These are phyloP conservation scores for Theonella swinhoei DNA, from an alignment of 37 sponge, comb jelly and placozoan species.

Conservation along the genomic window DNA sequence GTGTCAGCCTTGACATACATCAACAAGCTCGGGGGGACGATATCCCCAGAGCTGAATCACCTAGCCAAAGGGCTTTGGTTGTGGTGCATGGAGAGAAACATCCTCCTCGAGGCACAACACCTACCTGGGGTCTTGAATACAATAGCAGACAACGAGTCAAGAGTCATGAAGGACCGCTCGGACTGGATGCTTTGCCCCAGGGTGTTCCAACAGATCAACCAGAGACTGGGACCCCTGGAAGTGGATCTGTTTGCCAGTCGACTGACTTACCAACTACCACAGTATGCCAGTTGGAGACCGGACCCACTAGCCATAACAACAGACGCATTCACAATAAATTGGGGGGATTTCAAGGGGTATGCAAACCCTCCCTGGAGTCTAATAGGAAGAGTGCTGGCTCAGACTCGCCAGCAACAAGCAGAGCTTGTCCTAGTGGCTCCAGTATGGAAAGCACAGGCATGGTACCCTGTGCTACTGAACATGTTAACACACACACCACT, in stretches of 20 bases:
- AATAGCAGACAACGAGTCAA: slow-evolving; percentile 44
- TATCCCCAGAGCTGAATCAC: slow-evolving; percentile 10
- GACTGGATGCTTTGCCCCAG: slow-evolving; percentile 40
- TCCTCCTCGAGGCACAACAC: slow-evolving; percentile 34
- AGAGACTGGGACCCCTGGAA: slow-evolving; percentile 4
- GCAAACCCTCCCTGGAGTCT: slow-evolving; percentile 51
- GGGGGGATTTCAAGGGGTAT: slow-evolving; percentile 21
- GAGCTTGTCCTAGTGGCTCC: slow-evolving; percentile 39
- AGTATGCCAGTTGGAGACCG: slow-evolving; percentile 53
- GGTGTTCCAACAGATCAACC: slow-evolving; percentile 26
- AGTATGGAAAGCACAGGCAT: slow-evolving; percentile 38
- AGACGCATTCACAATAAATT: slow-evolving; percentile 44
- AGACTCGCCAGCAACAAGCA: slow-evolving; percentile 3
- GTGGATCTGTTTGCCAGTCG: slow-evolving; percentile 46
- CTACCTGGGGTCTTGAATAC: slow-evolving; percentile 30
- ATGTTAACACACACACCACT: slow-evolving; percentile 23
- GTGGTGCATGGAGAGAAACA: slow-evolving; percentile 58
- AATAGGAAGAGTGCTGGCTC: slow-evolving; percentile 26
- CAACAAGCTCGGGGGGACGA: slow-evolving; percentile 46
- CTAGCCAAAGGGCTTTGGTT: slow-evolving; percentile 31
- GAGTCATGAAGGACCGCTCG: slow-evolving; percentile 24
- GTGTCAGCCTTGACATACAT: slow-evolving; percentile 36
- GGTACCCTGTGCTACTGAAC: slow-evolving; percentile 48
- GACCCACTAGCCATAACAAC: slow-evolving; percentile 38
- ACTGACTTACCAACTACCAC: slow-evolving; percentile 20